Evolutionary conservation across 2,797 vertebrate species (phyloP).

Genomic region (Dendrocincla tyrannina): DNA sequence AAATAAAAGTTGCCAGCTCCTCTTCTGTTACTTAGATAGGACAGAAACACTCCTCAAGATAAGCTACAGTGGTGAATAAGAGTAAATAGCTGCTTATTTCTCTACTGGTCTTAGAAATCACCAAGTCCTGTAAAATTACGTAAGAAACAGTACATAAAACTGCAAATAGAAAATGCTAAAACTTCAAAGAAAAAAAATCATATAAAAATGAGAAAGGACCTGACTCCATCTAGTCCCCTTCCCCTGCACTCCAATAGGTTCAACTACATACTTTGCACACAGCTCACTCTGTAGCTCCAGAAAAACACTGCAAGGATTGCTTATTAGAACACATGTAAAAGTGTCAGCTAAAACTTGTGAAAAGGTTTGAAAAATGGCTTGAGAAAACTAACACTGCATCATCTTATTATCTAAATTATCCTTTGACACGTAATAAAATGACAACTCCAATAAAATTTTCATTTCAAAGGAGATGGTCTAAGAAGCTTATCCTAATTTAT

Average conservation of each 20-base stretch:
- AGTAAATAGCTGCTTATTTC: neutral
- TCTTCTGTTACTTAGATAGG: neutral
- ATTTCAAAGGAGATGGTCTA: neutral
- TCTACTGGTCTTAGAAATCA: neutral
- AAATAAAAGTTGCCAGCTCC: neutral
- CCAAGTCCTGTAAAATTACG: neutral
- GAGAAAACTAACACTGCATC: neutral
- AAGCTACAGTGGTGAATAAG: neutral
- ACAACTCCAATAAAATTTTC: neutral
- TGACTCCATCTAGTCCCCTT: neutral
- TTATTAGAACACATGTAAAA: neutral
- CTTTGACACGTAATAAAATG: neutral
- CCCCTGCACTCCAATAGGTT: neutral
- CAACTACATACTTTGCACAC: neutral
- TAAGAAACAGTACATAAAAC: neutral
- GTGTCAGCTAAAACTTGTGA: neutral
- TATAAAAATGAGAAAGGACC: neutral
- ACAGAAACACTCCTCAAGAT: neutral
- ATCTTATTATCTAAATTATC: constrained; percentile 22
- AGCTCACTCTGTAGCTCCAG: neutral
- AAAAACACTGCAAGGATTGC: neutral
- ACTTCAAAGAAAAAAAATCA: neutral
- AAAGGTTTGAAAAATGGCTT: neutral
- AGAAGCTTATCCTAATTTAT: constrained; percentile 1
- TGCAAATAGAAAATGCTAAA: neutral